A percentile compares a stretch with the other conserved stretches of the same genome.
Conservation (phyloP, 2,113 vertebrate species). For the Cyanoramphus novaezelandiae region DNA sequence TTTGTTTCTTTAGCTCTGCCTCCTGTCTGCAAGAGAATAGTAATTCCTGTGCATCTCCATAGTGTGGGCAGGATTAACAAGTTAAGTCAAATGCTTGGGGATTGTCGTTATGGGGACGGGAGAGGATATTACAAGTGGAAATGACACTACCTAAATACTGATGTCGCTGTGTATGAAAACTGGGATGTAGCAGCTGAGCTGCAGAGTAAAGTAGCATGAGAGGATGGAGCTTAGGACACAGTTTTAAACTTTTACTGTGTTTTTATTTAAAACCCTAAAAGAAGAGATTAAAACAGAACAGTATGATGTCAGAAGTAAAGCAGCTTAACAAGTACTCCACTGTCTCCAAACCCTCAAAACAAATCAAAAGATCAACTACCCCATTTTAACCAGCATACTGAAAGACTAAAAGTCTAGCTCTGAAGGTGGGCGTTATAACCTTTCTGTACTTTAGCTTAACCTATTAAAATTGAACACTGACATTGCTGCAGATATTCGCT, state of each 20-base stretch:
- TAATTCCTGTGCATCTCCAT: not conserved
- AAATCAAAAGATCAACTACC: not conserved
- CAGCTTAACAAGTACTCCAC: not conserved
- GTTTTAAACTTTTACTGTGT: not conserved
- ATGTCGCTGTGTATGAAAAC: not conserved
- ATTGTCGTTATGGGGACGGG: not conserved
- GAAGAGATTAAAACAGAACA: conserved; percentile 8
- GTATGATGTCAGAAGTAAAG: not conserved
- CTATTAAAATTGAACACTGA: not conserved
- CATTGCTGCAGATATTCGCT: not conserved
- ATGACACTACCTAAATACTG: not conserved
- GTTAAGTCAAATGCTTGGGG: not conserved
- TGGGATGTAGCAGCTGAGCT: not conserved
- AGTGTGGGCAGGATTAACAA: not conserved
- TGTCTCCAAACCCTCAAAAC: not conserved
- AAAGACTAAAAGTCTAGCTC: not conserved
- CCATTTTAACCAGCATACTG: not conserved
- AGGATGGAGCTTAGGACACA: not conserved
- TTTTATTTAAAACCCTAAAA: conserved; percentile 9
- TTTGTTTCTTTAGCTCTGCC: not conserved
- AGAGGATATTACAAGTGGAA: not conserved
- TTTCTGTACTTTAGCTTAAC: not conserved
- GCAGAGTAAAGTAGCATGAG: not conserved
- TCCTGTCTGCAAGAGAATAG: not conserved
- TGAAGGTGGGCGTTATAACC: not conserved